Evolutionary conservation across 2,113 vertebrate species (phyloP).

Genomic region (Actenoides hombroni): DNA sequence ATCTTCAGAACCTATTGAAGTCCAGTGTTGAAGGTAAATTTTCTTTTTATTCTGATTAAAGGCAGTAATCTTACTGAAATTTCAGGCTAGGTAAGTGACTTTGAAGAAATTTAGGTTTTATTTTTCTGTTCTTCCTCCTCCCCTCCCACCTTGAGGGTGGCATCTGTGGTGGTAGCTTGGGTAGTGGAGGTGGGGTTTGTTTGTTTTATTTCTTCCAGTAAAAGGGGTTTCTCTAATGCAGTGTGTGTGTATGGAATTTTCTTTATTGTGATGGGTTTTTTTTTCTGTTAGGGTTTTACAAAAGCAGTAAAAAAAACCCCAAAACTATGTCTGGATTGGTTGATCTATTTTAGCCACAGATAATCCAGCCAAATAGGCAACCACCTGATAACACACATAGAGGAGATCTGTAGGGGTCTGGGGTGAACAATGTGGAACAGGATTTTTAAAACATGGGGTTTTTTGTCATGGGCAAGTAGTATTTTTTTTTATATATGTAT

Average conservation of each 20-base stretch:
- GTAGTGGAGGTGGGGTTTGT: neutral
- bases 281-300: neutral
- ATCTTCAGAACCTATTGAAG: conserved; percentile 34
- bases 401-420: neutral
- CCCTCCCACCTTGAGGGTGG: neutral
- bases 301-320: neutral
- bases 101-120: neutral
- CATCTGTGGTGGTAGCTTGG: neutral
- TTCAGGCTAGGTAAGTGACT: neutral
- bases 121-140: no score
- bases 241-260: neutral
- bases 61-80: neutral
- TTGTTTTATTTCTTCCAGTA: neutral
- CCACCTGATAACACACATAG: neutral
- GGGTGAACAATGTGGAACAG: neutral
- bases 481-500: conserved; percentile 5
- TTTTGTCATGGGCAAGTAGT: conserved; percentile 25
- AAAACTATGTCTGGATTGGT: neutral
- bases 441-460: neutral
- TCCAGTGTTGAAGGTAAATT: neutral
- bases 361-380: neutral
- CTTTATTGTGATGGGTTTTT: neutral
- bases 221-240: neutral
- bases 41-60: conserved; percentile 10
- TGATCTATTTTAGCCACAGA: neutral